These are phyloP conservation scores for Drosophila nebulosa DNA, from an alignment of 1,140 invertebrate species.

Conservation along the genomic window DNA sequence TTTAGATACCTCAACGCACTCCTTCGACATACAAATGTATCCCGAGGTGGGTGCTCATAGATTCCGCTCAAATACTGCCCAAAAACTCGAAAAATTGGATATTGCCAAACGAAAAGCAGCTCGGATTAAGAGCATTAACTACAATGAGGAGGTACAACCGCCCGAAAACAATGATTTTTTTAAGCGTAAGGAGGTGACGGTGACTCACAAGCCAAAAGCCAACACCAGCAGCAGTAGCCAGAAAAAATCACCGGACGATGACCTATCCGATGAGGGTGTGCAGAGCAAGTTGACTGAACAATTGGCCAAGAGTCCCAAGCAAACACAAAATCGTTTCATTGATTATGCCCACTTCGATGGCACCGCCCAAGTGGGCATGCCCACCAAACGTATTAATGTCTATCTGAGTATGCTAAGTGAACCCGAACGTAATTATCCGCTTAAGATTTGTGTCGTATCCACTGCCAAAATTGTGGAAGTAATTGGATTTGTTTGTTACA, in stretches of 20 bases:
- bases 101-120: constrained; percentile 90
- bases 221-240: constrained; percentile 13
- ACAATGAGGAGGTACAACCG: constrained; percentile 83
- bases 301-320: constrained; percentile 87
- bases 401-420: constrained; percentile 93
- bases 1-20: constrained; percentile 84
- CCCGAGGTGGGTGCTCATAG: constrained; percentile 88
- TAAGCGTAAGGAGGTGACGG: constrained; percentile 57
- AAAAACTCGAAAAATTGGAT: constrained; percentile 93
- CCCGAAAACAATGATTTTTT: constrained; percentile 87
- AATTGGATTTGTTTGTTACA: constrained; percentile 96
- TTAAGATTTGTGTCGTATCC: constrained; percentile 89
- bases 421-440: constrained; percentile 90
- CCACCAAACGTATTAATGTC: constrained; percentile 90
- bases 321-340: constrained; percentile 91
- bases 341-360: constrained; percentile 97
- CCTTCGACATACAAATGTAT: constrained; percentile 88
- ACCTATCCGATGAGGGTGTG: constrained; percentile 49
- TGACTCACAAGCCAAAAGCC: constrained; percentile 81
- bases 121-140: constrained; percentile 90
- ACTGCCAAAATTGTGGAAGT: constrained; percentile 94
- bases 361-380: constrained; percentile 88
- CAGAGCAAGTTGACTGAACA: constrained; percentile 87
- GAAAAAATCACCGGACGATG: constrained; percentile 37
- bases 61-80: constrained; percentile 93